Conservation (phyloP, 2,113 vertebrate species). For the Panthera leo region DNA sequence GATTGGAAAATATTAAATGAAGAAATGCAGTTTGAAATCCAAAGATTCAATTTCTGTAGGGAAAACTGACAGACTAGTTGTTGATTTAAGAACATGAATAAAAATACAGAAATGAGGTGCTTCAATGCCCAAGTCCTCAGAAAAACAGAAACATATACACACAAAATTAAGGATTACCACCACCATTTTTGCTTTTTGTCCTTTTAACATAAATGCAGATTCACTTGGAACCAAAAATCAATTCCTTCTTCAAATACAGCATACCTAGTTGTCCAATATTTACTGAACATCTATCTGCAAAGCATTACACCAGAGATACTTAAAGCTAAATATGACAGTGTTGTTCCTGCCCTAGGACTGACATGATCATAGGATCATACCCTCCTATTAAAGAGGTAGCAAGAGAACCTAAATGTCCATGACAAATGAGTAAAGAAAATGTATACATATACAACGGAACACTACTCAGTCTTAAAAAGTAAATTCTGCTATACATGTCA, state of each 20-base stretch:
- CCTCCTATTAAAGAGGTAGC: neutral
- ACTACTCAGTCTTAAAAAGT: neutral
- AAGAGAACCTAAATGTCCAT: neutral
- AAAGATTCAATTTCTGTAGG: neutral
- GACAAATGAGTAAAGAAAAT: neutral
- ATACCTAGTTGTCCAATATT: neutral
- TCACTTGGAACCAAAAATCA: conserved; percentile 11
- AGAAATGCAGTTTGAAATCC: neutral
- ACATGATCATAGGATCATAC: neutral
- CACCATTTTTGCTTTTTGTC: conserved; percentile 12
- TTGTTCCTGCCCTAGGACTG: neutral
- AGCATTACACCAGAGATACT: neutral
- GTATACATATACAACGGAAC: neutral
- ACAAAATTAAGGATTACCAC: neutral
- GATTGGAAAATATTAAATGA: neutral
- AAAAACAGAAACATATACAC: neutral
- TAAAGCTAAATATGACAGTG: neutral
- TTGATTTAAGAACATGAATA: neutral
- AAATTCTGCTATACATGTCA: neutral
- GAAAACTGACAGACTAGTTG: neutral
- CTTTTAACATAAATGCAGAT: conserved; percentile 11
- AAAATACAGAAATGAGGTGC: neutral
- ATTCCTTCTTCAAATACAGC: neutral
- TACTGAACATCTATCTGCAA: neutral
- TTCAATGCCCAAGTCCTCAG: neutral